Percentiles rank a stretch among this genome's conserved stretches.
Evolutionary conservation across 1,140 invertebrate species (phyloP).

Genomic region (Drosophila kanapiae): DNA sequence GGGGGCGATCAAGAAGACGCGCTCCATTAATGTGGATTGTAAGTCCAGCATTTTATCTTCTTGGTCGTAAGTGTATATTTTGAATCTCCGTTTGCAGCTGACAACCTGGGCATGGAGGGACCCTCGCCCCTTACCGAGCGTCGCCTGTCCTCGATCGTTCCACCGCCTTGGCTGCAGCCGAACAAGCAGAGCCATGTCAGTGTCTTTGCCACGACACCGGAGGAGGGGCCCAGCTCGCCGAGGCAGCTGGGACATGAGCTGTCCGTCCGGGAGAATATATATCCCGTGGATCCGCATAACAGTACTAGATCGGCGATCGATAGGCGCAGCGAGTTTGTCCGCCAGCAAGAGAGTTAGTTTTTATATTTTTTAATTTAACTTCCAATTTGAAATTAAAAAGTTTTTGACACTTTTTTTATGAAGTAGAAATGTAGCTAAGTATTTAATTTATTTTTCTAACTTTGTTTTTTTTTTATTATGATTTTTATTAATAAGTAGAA

Average conservation of each 20-base stretch:
- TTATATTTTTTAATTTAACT: neutral
- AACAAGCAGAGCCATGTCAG: conserved; percentile 83
- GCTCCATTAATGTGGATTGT: conserved; percentile 94
- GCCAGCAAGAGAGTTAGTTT: conserved; percentile 83
- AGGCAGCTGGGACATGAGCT: conserved; percentile 62
- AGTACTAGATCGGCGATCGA: conserved; percentile 75
- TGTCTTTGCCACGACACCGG: conserved; percentile 78
- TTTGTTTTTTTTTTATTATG: neutral
- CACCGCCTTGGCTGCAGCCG: conserved; percentile 87
- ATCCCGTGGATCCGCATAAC: conserved; percentile 77
- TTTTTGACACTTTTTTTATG: neutral
- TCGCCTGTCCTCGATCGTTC: conserved; percentile 87
- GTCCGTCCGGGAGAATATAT: conserved; percentile 77
- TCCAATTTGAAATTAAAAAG: neutral
- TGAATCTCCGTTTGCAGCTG: conserved; percentile 86
- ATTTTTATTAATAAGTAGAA: no score
- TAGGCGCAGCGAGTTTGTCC: conserved; percentile 81
- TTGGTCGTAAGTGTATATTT: neutral
- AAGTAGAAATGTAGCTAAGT: no score
- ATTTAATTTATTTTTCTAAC: neutral
- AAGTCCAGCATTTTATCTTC: conserved; percentile 70
- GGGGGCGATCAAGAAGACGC: conserved; percentile 94
- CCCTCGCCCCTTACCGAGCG: conserved; percentile 86
- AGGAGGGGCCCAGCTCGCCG: conserved; percentile 66
- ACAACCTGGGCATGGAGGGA: conserved; percentile 91